Evolutionary conservation across 1,140 invertebrate genomes (phyloP).

Genomic region (Protaetia brevitarsis): DNA sequence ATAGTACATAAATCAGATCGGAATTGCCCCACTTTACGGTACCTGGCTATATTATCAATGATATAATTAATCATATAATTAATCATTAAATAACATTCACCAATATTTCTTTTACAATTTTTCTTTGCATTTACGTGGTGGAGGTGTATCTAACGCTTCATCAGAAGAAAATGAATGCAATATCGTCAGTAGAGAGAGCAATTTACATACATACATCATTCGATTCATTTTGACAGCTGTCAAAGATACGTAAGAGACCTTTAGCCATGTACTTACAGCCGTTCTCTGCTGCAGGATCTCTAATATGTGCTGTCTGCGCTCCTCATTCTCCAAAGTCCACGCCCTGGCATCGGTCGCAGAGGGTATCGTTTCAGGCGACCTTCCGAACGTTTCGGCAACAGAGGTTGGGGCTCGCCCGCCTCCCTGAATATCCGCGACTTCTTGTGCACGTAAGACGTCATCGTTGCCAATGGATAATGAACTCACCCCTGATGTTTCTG

Average conservation of each 20-base stretch:
- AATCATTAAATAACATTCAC: too few relatives aligned
- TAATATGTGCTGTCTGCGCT: conserved; percentile 42
- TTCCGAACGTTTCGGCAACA: conserved; percentile 37
- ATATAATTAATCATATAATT: too few relatives aligned
- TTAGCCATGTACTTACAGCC: neutral
- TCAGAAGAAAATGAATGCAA: too few relatives aligned
- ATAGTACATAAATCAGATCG: too few relatives aligned
- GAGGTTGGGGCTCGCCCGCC: conserved; percentile 24
- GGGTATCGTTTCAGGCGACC: conserved; percentile 39
- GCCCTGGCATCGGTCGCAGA: conserved; percentile 42
- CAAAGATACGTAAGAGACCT: neutral
- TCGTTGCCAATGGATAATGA: conserved; percentile 24
- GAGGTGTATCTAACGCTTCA: too few relatives aligned
- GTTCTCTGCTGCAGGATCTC: conserved; percentile 31
- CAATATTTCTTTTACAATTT: too few relatives aligned
- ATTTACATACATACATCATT: too few relatives aligned
- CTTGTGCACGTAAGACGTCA: conserved; percentile 39
- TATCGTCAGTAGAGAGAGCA: too few relatives aligned
- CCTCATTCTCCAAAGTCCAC: conserved; percentile 39
- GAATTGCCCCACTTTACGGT: too few relatives aligned
- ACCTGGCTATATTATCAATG: too few relatives aligned
- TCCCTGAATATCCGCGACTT: conserved; percentile 35
- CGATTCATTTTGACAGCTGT: conserved; percentile 17
- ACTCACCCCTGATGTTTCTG: neutral
- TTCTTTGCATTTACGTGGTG: too few relatives aligned